Conservation (phyloP, 2,888 invertebrate species). For the Cactoblastis cactorum region DNA sequence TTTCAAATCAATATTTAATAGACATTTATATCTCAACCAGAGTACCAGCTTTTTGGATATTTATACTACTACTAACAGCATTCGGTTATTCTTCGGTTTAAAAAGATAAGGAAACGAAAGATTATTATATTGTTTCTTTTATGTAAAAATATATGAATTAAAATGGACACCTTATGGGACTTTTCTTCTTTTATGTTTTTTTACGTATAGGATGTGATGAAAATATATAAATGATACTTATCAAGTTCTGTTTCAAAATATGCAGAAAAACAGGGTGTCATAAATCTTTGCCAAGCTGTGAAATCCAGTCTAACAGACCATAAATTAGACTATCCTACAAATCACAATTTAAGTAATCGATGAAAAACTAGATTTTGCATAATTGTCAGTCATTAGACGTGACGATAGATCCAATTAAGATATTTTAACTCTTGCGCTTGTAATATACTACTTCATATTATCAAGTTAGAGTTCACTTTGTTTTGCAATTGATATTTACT, state of each 20-base stretch:
- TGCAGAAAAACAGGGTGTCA: constrained; percentile 6
- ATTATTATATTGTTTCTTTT: too few species aligned
- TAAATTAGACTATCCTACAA: not conserved
- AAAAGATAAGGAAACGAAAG: too few species aligned
- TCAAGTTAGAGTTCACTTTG: not conserved
- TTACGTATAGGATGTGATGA: too few species aligned
- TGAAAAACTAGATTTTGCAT: constrained; percentile 4
- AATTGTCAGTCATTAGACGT: not conserved
- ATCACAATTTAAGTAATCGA: constrained; percentile 10
- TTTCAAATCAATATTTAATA: too few species aligned
- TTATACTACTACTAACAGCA: too few species aligned
- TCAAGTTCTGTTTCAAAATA: not conserved
- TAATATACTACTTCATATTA: not conserved
- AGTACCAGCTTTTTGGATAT: too few species aligned
- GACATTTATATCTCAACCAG: too few species aligned
- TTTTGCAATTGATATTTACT: too few species aligned
- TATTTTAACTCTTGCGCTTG: not conserved
- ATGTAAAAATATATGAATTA: too few species aligned
- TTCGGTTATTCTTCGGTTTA: too few species aligned
- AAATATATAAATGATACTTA: too few species aligned
- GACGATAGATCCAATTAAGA: not conserved
- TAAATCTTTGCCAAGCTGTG: constrained; percentile 4
- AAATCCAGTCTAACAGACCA: not conserved
- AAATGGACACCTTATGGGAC: too few species aligned
- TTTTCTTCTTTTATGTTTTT: not conserved